These are phyloP conservation scores for Rhyacophila evoluta DNA, from an alignment of 2,888 invertebrate species.

Conservation along the genomic window DNA sequence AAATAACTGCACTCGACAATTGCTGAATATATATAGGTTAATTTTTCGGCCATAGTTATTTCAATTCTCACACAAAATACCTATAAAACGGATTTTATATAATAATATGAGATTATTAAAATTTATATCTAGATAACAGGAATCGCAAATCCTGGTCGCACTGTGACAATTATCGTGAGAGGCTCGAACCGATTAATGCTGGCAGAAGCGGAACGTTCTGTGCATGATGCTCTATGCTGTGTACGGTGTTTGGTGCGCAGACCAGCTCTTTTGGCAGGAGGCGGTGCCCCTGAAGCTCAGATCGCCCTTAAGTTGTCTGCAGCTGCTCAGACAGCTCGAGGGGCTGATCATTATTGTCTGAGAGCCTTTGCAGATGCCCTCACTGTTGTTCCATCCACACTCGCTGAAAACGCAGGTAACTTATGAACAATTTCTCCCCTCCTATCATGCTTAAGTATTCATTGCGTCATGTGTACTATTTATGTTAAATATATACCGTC, in stretches of 20 bases:
- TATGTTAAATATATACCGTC: too few species aligned
- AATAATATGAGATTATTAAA: background rate
- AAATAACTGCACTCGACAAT: too few species aligned
- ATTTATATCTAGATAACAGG: conserved; percentile 78
- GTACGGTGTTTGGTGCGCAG: conserved; percentile 97
- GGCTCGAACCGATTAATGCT: conserved; percentile 87
- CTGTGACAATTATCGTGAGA: conserved; percentile 92
- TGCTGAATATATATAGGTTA: too few species aligned
- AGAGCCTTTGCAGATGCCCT: conserved; percentile 96
- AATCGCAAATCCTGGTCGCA: conserved; percentile 87
- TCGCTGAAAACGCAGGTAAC: conserved; percentile 67
- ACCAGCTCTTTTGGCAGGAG: conserved; percentile 92
- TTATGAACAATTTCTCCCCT: too few species aligned
- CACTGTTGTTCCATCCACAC: conserved; percentile 75
- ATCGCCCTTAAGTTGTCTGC: conserved; percentile 86
- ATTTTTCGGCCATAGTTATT: too few species aligned
- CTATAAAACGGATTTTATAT: too few species aligned
- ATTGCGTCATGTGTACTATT: too few species aligned
- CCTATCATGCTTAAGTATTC: too few species aligned
- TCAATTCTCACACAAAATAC: too few species aligned
- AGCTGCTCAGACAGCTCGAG: conserved; percentile 85
- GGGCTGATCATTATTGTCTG: conserved; percentile 95
- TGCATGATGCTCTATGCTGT: conserved; percentile 91
- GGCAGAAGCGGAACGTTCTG: conserved; percentile 90
- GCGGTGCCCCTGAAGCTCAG: conserved; percentile 98